Conservation (phyloP, 2,113 vertebrate genomes). For the Excalfactoria chinensis region DNA sequence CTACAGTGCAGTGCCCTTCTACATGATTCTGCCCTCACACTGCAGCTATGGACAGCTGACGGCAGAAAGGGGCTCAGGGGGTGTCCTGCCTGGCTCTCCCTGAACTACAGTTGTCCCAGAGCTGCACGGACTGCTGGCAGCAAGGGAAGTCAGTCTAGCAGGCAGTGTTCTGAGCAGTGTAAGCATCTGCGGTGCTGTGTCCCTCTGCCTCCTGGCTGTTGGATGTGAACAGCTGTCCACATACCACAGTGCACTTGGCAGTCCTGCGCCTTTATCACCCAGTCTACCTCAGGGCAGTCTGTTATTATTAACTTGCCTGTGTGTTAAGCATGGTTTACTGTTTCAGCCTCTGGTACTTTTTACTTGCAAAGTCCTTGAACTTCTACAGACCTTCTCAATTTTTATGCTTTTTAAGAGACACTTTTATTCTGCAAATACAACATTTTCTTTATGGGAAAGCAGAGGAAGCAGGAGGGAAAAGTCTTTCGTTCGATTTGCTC, state of each 20-base stretch:
- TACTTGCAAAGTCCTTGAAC: background rate
- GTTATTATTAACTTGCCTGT: background rate
- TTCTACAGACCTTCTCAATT: background rate
- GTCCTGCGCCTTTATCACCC: background rate
- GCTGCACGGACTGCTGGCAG: background rate
- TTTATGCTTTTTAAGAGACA: background rate
- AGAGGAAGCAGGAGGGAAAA: background rate
- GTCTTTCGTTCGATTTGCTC: background rate
- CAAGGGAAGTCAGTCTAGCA: background rate
- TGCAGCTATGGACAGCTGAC: accelerated
- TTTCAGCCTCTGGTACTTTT: background rate
- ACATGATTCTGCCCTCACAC: accelerated
- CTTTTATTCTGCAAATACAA: background rate
- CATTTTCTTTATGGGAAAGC: background rate
- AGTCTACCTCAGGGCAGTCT: background rate
- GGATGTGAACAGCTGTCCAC: background rate
- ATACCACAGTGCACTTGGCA: accelerated
- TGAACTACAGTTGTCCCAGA: accelerated
- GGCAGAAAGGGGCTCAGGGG: accelerated
- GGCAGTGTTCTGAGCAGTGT: background rate
- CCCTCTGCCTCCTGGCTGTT: background rate
- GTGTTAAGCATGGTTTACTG: background rate
- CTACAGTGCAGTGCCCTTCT: background rate
- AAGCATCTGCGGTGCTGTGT: background rate
- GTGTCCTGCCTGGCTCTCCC: accelerated